These are phyloP conservation scores for Alosa sapidissima DNA, from an alignment of 2,797 vertebrate species.

Conservation along the genomic window DNA sequence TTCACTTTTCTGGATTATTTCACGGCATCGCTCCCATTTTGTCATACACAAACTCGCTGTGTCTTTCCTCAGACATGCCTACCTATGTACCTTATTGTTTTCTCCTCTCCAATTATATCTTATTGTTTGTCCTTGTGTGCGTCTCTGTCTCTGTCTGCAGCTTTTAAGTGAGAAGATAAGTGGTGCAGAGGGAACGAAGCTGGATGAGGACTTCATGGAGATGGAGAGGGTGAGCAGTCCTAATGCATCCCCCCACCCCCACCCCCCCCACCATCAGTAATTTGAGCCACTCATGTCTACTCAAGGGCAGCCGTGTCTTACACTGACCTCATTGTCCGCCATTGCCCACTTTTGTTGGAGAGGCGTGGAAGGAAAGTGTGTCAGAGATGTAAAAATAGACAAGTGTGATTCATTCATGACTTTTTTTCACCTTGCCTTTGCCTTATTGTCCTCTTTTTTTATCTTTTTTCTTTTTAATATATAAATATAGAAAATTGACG, in stretches of 20 bases:
- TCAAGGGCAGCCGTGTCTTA: background rate
- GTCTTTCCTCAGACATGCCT: background rate
- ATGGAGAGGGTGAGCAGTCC: constrained; percentile 87
- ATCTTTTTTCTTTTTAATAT: constrained; percentile 37
- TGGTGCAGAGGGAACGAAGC: constrained; percentile 89
- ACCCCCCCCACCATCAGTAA: background rate
- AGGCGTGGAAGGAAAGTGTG: background rate
- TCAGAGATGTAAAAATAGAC: constrained; percentile 7
- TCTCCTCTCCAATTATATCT: background rate
- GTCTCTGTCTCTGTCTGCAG: constrained; percentile 60
- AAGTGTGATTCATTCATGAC: constrained; percentile 6
- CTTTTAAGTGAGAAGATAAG: constrained; percentile 94
- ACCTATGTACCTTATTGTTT: background rate
- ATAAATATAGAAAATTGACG: constrained; percentile 87
- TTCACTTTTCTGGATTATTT: background rate
- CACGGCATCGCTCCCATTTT: no score
- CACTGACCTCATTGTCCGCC: background rate
- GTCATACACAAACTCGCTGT: no score
- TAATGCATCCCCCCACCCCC: background rate
- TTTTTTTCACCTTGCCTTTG: background rate
- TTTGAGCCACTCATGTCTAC: background rate
- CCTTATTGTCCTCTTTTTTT: constrained; percentile 21
- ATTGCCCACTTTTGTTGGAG: background rate
- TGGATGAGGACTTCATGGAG: constrained; percentile 90
- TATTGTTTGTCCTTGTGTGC: background rate